These are phyloP conservation scores for Lepisosteus osseus DNA, from an alignment of 2,113 vertebrate genomes.

Conservation along the genomic window DNA sequence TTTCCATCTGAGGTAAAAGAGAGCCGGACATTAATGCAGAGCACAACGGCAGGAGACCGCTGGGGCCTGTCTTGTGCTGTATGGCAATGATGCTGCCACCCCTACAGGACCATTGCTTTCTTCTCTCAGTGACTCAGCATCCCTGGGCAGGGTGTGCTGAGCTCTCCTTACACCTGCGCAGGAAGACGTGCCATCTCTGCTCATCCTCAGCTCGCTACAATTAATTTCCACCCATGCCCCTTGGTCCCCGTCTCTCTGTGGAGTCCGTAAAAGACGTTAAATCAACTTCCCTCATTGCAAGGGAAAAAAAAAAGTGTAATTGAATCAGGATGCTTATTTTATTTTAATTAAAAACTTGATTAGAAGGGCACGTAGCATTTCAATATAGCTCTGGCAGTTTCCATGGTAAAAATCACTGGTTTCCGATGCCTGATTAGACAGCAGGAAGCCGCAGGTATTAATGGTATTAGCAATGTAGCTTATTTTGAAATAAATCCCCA, in stretches of 20 bases:
- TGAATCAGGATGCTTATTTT: constrained; percentile 42
- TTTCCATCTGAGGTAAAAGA: no score
- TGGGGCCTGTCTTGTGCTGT: no score
- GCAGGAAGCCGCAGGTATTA: constrained; percentile 1
- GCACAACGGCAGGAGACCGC: no score
- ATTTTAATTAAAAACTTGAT: constrained; percentile 42
- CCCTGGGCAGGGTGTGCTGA: no score
- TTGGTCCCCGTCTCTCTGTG: not conserved
- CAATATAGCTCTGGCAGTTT: not conserved
- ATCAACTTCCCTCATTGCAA: constrained; percentile 22
- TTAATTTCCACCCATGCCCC: constrained; percentile 5
- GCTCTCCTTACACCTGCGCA: no score
- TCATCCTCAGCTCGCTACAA: no score
- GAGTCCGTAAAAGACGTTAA: constrained; percentile 37
- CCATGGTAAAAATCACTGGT: not conserved
- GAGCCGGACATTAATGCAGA: no score
- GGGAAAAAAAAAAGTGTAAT: constrained; percentile 44
- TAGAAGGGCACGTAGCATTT: constrained; percentile 20
- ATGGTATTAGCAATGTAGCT: not conserved
- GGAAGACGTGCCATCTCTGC: no score
- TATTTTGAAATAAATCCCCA: not conserved
- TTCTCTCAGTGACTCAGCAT: no score
- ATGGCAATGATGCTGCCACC: no score
- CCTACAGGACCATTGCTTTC: no score
- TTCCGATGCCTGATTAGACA: not conserved